Evolutionary conservation across 1,140 invertebrate genomes (phyloP).

Genomic region (Sinella curviseta): DNA sequence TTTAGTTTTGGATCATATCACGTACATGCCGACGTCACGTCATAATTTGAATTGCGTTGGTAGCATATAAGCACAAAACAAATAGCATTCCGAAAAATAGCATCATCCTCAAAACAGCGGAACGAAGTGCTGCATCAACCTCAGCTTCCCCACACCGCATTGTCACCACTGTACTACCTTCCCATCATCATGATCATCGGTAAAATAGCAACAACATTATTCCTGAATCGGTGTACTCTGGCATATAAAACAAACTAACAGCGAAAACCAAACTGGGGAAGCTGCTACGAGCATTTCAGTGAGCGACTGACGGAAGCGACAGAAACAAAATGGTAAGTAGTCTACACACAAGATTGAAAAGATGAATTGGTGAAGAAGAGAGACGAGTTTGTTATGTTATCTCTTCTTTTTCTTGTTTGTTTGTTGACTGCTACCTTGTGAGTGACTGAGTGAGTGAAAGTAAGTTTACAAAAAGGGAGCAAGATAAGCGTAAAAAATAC

Average conservation of each 20-base stretch:
- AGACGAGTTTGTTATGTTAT: not conserved
- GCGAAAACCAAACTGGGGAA: too few relatives aligned
- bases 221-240: too few relatives aligned
- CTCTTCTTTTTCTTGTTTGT: not conserved
- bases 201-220: too few relatives aligned
- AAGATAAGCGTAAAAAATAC: not conserved
- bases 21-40: too few relatives aligned
- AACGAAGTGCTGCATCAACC: not conserved
- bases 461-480: not conserved
- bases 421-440: not conserved
- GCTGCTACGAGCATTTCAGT: not conserved
- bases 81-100: not conserved
- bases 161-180: not conserved
- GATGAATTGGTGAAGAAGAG: not conserved
- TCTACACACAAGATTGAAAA: not conserved
- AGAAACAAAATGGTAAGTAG: not conserved
- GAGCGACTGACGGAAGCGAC: not conserved
- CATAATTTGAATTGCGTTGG: not conserved
- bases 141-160: not conserved
- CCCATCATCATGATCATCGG: not conserved
- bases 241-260: too few relatives aligned
- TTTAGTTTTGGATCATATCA: not conserved
- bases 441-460: not conserved
- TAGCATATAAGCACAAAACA: not conserved
- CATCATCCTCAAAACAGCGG: not conserved